Evolutionary conservation across 2,797 vertebrate species (phyloP).

Genomic region (Capromys pilorides): DNA sequence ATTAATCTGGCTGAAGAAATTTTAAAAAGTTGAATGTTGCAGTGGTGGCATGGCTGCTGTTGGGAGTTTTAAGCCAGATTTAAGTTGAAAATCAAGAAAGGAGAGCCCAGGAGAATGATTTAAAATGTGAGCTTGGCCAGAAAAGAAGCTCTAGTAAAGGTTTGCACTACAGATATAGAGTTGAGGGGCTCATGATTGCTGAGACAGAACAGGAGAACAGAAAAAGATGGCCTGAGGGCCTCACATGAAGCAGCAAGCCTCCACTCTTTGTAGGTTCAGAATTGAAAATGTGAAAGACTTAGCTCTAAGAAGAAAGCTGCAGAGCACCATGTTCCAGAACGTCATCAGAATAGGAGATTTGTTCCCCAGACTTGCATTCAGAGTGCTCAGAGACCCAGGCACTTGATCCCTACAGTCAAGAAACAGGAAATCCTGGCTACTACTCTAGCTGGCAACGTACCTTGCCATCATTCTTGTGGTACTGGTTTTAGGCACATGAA

Average conservation of each 20-base stretch:
- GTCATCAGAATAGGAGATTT: too few species aligned
- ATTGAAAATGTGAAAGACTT: not conserved
- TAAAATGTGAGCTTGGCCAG: not conserved
- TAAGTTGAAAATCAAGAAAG: not conserved
- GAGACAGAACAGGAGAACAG: not conserved
- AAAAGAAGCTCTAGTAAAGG: not conserved
- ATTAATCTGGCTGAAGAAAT: not conserved
- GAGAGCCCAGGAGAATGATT: not conserved
- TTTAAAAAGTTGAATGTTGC: not conserved
- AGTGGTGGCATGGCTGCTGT: not conserved
- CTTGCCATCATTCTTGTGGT: too few species aligned
- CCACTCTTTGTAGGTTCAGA: not conserved
- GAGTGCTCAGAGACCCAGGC: too few species aligned
- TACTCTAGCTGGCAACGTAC: too few species aligned
- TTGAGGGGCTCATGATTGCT: too few species aligned
- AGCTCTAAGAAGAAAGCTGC: too few species aligned
- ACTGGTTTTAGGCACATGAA: too few species aligned
- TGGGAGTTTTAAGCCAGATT: not conserved
- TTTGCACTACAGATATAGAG: too few species aligned
- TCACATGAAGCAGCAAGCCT: not conserved
- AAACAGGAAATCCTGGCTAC: too few species aligned
- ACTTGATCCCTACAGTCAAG: too few species aligned
- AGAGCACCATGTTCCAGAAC: too few species aligned
- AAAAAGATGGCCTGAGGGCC: not conserved
- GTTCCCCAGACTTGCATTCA: too few species aligned